phyloP scores from a whole-genome alignment of 2,113 vertebrate genomes.

The pig (Sus scrofa) region T2T-Sscrofa CM000826.6:26273001-26273500 shows the following conservation, averaged over 20 bases:
- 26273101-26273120: not conserved
- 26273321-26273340: not conserved
- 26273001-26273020: not conserved
- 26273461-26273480: not conserved
- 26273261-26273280: not conserved
- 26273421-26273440: not conserved
- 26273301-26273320: not conserved
- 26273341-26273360: not conserved
- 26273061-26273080: not conserved
- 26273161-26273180: not conserved
- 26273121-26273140: not conserved
- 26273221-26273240: not conserved
- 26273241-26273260: not conserved
- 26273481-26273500: not conserved
- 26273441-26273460: not conserved
- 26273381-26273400: not conserved
- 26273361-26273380: not conserved
- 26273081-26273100: not conserved
- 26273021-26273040: not conserved
- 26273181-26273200: not conserved
- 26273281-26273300: not conserved
- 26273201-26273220: not conserved
- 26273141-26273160: slow-evolving; percentile 12
- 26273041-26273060: fast-evolving
- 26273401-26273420: not conserved